Conservation (phyloP, 2,113 vertebrate species). For the Cynoglossus semilaevis region DNA sequence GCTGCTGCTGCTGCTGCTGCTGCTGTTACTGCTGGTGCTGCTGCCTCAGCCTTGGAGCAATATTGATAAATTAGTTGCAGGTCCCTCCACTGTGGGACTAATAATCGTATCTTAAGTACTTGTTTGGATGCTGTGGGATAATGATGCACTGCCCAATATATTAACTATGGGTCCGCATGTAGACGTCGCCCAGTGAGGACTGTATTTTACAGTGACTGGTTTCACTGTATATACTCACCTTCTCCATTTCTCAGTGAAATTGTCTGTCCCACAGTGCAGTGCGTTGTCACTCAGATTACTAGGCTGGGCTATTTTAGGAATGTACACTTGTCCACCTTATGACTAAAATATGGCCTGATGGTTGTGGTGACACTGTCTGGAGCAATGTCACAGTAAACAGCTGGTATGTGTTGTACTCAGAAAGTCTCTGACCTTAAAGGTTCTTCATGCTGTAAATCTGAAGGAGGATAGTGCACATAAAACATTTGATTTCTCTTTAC, state of each 20-base stretch:
- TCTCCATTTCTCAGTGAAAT: conserved; percentile 40
- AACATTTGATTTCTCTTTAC: no score
- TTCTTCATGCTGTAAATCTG: background rate
- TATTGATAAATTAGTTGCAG: conserved; percentile 57
- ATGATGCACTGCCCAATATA: conserved; percentile 43
- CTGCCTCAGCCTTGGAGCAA: conserved; percentile 30
- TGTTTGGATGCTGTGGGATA: conserved; percentile 53
- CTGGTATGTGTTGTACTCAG: conserved; percentile 1
- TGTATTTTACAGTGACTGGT: conserved; percentile 42
- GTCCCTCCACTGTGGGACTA: no score
- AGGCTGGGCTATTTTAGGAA: conserved; percentile 35
- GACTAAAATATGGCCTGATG: conserved; percentile 24
- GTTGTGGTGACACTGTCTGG: conserved; percentile 1
- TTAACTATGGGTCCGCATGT: conserved; percentile 49
- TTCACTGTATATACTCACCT: conserved; percentile 22
- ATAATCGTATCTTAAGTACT: conserved; percentile 44
- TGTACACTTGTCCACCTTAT: conserved; percentile 19
- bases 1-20: background rate
- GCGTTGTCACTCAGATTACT: conserved; percentile 39
- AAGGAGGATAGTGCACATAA: background rate
- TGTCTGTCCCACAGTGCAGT: conserved; percentile 31
- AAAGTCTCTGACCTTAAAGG: conserved; percentile 2
- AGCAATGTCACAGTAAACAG: background rate
- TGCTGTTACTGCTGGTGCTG: background rate
- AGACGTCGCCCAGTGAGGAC: conserved; percentile 37